Conservation (phyloP, 1,140 invertebrate genomes). For the Lucilia cuprina region DNA sequence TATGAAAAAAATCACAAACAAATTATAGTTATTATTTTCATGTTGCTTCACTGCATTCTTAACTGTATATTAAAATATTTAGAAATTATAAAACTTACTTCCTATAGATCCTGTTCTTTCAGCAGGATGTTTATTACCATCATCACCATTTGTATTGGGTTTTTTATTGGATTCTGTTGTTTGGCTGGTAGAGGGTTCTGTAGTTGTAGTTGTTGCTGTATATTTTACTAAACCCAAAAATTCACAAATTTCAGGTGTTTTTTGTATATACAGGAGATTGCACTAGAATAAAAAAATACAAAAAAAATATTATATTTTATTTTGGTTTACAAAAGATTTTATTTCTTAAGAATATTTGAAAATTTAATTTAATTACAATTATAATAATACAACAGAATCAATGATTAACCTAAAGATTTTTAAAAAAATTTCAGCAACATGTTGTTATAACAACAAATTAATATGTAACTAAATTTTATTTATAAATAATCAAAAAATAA, state of each 20-base stretch:
- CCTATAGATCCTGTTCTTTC: constrained; percentile 54
- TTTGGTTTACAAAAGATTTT: no score
- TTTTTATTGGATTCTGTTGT: constrained; percentile 37
- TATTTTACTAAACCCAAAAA: constrained; percentile 48
- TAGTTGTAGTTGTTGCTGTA: constrained; percentile 35
- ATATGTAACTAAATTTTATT: no score
- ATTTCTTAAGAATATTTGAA: no score
- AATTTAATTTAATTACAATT: no score
- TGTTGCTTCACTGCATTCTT: neutral
- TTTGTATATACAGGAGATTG: constrained; percentile 55
- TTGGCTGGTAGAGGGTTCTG: constrained; percentile 40
- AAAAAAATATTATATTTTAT: no score
- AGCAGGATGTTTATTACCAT: constrained; percentile 45
- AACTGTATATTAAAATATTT: neutral
- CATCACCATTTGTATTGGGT: constrained; percentile 36
- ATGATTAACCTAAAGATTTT: no score
- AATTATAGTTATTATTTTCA: neutral
- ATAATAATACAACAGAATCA: no score
- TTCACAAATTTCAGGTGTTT: constrained; percentile 56
- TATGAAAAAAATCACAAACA: neutral
- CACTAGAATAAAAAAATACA: constrained; percentile 46
- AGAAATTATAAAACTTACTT: constrained; percentile 49
- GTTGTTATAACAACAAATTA: no score
- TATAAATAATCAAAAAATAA: no score
- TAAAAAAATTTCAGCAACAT: no score